Conservation (phyloP, 2,888 invertebrate species). For the Thumatha senex region DNA sequence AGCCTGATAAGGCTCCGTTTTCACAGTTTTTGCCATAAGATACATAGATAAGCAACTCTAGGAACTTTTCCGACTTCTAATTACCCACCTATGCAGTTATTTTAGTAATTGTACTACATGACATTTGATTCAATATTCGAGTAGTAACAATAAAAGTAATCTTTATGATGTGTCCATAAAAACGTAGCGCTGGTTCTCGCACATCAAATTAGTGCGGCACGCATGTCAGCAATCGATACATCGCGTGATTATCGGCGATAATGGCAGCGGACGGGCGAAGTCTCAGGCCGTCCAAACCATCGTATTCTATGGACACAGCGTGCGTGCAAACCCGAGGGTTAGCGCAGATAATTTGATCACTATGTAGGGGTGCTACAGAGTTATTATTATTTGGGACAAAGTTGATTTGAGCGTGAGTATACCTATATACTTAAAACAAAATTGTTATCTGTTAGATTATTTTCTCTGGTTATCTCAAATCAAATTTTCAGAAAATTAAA, state of each 20-base stretch:
- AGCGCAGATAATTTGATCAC: slow-evolving; percentile 49
- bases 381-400: slow-evolving; percentile 31
- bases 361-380: slow-evolving; percentile 33
- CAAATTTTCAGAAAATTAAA: too few relatives aligned
- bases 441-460: too few relatives aligned
- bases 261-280: slow-evolving; percentile 47
- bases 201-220: slow-evolving; percentile 63
- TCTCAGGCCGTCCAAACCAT: slow-evolving; percentile 36
- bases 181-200: slow-evolving; percentile 30
- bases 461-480: too few relatives aligned
- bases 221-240: slow-evolving; percentile 67
- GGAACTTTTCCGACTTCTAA: too few relatives aligned
- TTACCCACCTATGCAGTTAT: too few relatives aligned
- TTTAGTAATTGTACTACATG: too few relatives aligned
- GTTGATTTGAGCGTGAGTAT: slow-evolving; percentile 17
- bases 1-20: too few relatives aligned
- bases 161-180: slow-evolving; percentile 10
- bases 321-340: slow-evolving; percentile 5
- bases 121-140: too few relatives aligned
- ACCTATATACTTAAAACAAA: background rate
- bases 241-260: slow-evolving; percentile 77
- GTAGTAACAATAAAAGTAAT: too few relatives aligned
- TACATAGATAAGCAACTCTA: too few relatives aligned
- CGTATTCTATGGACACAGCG: slow-evolving; percentile 34
- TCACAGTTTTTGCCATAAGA: too few relatives aligned